Evolutionary conservation across 2,113 vertebrate species (phyloP).

Genomic region (Vanacampus margaritifer): DNA sequence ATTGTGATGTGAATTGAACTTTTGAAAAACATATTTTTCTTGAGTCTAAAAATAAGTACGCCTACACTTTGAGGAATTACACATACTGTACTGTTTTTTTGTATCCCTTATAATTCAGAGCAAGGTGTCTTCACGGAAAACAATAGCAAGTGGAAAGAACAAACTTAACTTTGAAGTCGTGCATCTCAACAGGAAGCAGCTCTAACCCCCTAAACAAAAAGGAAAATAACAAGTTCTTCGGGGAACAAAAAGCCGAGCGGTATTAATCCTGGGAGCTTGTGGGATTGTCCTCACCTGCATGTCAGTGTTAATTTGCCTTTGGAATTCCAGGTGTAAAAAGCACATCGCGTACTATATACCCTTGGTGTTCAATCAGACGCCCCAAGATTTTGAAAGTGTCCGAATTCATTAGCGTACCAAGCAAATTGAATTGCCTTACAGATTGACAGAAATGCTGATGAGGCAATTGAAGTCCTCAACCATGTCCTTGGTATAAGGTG

Average conservation of each 20-base stretch:
- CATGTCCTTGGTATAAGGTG: neutral
- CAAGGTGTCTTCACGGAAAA: neutral
- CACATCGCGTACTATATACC: neutral
- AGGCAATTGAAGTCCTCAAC: slow-evolving; percentile 47
- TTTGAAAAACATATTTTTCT: neutral
- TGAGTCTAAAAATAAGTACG: neutral
- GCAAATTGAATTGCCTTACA: slow-evolving; percentile 1
- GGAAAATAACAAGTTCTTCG: slow-evolving; percentile 6
- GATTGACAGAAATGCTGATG: slow-evolving; percentile 36
- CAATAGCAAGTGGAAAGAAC: slow-evolving; percentile 2
- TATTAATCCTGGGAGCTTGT: neutral
- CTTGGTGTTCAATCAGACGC: slow-evolving; percentile 8
- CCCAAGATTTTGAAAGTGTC: neutral
- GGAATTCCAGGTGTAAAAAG: slow-evolving; percentile 2
- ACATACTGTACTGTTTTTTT: neutral
- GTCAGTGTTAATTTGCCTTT: slow-evolving; percentile 10
- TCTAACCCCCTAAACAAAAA: slow-evolving; percentile 1
- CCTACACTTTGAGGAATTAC: neutral
- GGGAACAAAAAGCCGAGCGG: neutral
- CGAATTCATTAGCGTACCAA: neutral
- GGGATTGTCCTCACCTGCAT: slow-evolving; percentile 3
- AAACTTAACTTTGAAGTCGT: slow-evolving; percentile 12
- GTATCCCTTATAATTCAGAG: neutral
- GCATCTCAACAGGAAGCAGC: neutral
- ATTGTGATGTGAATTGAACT: neutral